Evolutionary conservation across 1,140 invertebrate genomes (phyloP), one percentile per base, ranked within the genome.

Genomic region (Gonioctena quinquepunctata): DNA sequence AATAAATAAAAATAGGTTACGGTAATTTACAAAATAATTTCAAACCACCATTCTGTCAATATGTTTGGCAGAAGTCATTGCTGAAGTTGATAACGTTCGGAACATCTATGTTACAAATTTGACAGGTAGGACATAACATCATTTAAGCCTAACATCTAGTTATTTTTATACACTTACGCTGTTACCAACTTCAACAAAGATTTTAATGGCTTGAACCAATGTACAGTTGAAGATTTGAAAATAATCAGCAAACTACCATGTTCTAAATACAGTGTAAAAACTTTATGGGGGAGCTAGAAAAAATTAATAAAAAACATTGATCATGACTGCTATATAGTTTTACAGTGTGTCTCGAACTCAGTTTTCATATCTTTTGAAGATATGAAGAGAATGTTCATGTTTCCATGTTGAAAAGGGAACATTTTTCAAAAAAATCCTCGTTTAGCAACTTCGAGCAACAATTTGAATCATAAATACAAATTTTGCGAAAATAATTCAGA

Each of bases 1-100:
- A 75, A 75, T 73, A 73, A 75, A 75, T 73, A 72, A 72, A 73
- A 52, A 50, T 62, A 22, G 50, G 16, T 54, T 22, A 18, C 21
- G 16, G 16, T 4, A 54, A 54, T 54, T 54, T 22, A 54, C 50
- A 54, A 54, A 54, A 54, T 22, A 54, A 54, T 54, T 19, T 54
- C 16, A 54, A 54, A 54, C 50, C 16, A 54, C 18, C 16, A 54
- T 54, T 54, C 21, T 54, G 21, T 54, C 50, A 22, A 18, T n/a
- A 11, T 54, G 19, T 18, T 22, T 19, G 50, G 50, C 33, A 42
- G 13, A 42, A 42, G 33, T 42, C 33, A 42, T 4, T 54, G 1
- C 18, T 54, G 21, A 61, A 26, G 13, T 27, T 61, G 59, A 61
- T 27, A 54, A 54, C 18, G 19, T 19, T 0, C 13, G 8, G 19